phyloP scores from a whole-genome alignment of 2,113 vertebrate species.

The Menura novaehollandiae region DNA sequence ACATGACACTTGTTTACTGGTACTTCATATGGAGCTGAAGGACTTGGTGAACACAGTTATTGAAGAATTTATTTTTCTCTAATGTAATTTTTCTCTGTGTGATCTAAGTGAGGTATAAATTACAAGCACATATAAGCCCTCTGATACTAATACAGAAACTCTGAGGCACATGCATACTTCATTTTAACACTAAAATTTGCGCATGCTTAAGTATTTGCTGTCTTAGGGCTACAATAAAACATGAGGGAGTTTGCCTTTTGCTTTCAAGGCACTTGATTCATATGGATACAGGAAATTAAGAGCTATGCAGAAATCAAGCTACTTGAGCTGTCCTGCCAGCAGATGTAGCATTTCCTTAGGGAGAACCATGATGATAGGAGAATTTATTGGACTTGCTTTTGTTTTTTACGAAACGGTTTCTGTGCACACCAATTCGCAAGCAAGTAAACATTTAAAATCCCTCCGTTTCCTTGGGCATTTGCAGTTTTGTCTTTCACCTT shows the following conservation, averaged over 20 bases:
- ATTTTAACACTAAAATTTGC: neutral
- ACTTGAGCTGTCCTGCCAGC: neutral
- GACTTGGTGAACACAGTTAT: neutral
- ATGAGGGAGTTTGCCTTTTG: neutral
- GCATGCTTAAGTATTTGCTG: neutral
- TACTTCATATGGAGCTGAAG: neutral
- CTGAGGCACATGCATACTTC: neutral
- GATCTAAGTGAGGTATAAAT: neutral
- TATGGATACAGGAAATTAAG: neutral
- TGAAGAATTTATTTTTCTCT: neutral
- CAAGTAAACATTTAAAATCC: neutral
- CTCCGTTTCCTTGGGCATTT: neutral
- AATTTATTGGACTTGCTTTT: neutral
- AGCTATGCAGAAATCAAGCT: neutral
- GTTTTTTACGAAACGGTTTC: neutral
- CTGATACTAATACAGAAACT: neutral
- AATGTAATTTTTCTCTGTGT: neutral
- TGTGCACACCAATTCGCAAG: neutral
- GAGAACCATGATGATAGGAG: neutral
- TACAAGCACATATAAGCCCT: neutral
- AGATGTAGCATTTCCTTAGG: neutral
- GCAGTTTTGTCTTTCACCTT: neutral
- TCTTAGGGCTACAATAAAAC: neutral
- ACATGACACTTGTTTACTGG: neutral
- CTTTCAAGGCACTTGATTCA: neutral